Percentiles rank a stretch among this genome's conserved stretches.
These are phyloP conservation scores for Rugalucina vietnamica DNA, from an alignment of 2,888 invertebrate genomes.

Conservation along the genomic window DNA sequence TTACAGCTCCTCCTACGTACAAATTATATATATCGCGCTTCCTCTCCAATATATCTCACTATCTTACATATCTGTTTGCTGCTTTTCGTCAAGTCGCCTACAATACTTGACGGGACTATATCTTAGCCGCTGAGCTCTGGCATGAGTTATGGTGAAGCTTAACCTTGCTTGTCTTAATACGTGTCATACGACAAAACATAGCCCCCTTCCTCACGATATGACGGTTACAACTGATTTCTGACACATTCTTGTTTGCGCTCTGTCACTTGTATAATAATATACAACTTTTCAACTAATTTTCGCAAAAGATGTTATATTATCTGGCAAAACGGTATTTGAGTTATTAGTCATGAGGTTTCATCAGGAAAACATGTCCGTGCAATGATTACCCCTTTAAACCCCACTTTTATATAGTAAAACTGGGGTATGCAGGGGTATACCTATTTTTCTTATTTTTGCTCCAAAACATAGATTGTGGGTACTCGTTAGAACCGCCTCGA, in stretches of 20 bases:
- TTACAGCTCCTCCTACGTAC: too few species aligned
- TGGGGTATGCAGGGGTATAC: too few species aligned
- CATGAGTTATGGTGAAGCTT: constrained; percentile 51
- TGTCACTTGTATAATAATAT: constrained; percentile 23
- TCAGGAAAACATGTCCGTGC: too few species aligned
- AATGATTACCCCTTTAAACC: too few species aligned
- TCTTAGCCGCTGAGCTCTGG: constrained; percentile 24
- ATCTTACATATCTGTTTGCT: constrained; percentile 12
- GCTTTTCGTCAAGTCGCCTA: constrained; percentile 8
- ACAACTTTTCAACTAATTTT: not conserved
- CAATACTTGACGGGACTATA: not conserved
- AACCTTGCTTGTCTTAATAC: constrained; percentile 36
- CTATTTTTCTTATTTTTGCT: too few species aligned
- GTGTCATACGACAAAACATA: constrained; percentile 33
- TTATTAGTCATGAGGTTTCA: not conserved
- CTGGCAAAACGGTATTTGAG: not conserved
- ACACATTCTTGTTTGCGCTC: constrained; percentile 45
- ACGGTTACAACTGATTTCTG: not conserved
- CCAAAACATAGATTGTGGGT: too few species aligned
- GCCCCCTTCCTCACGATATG: constrained; percentile 8
- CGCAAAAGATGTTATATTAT: not conserved
- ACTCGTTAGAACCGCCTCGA: too few species aligned
- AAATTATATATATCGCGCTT: too few species aligned
- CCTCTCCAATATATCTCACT: too few species aligned
- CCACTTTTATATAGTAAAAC: too few species aligned